Percentiles rank a stretch among this genome's conserved stretches.
Conservation (phyloP, 2,888 invertebrate genomes). For the Parelbella ahira region DNA sequence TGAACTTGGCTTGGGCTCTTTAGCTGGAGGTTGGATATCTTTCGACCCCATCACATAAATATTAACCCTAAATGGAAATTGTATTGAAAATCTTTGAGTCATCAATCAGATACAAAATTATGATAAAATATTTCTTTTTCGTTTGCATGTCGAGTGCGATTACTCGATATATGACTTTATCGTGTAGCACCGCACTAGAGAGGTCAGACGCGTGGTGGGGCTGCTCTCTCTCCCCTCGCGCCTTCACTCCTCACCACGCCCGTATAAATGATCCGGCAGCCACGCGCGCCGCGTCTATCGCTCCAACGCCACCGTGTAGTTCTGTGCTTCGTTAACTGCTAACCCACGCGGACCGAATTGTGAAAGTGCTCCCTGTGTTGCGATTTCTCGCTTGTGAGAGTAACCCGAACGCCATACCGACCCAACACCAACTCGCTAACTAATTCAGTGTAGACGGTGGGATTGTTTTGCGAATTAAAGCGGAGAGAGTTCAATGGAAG, state of each 20-base stretch:
- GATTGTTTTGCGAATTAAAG: constrained; percentile 59
- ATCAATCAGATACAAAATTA: no score
- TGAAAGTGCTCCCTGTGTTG: constrained; percentile 68
- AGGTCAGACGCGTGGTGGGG: constrained; percentile 51
- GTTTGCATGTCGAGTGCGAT: no score
- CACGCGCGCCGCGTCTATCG: constrained; percentile 75
- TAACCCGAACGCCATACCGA: constrained; percentile 42
- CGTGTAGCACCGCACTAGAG: constrained; percentile 43
- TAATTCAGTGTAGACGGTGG: constrained; percentile 53
- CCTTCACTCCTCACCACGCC: constrained; percentile 38
- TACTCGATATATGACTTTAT: constrained; percentile 16
- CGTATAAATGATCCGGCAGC: constrained; percentile 54
- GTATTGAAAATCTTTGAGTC: no score
- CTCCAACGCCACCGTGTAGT: constrained; percentile 57
- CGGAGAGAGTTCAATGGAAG: constrained; percentile 79
- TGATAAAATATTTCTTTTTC: no score
- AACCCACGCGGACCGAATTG: constrained; percentile 69
- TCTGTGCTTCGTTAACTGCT: constrained; percentile 43
- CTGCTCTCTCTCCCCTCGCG: constrained; percentile 36
- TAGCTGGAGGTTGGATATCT: no score
- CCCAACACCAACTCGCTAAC: constrained; percentile 38
- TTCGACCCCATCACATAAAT: no score
- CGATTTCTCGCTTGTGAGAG: constrained; percentile 71
- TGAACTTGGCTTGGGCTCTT: no score
- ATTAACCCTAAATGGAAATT: no score